Percentiles rank a stretch among this genome's conserved stretches.
Evolutionary conservation across 2,888 invertebrate genomes (phyloP).

Genomic region (Helicoverpa assulta): DNA sequence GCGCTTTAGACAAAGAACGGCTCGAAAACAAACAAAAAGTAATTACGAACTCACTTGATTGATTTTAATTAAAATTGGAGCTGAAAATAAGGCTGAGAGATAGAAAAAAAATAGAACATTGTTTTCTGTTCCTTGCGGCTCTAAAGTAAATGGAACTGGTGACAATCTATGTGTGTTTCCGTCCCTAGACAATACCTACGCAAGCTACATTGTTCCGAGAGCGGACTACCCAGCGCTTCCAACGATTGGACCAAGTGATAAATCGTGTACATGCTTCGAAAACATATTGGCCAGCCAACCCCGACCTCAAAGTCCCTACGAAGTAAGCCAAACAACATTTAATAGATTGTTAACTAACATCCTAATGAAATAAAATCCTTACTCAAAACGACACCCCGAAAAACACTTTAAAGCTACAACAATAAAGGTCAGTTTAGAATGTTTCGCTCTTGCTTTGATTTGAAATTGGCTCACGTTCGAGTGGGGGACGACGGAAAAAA

Average conservation of each 20-base stretch:
- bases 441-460: slow-evolving; percentile 43
- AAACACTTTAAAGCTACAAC: slow-evolving; percentile 13
- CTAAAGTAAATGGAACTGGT: slow-evolving; percentile 24
- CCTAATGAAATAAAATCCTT: slow-evolving; percentile 58
- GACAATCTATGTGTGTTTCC: slow-evolving; percentile 34
- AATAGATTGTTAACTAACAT: slow-evolving; percentile 60
- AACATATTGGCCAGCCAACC: slow-evolving; percentile 38
- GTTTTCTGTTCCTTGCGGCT: neutral
- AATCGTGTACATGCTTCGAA: slow-evolving; percentile 45
- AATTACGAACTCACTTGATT: slow-evolving; percentile 40
- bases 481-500: slow-evolving; percentile 58
- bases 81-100: neutral
- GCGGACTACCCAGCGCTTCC: slow-evolving; percentile 19
- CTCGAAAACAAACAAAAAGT: slow-evolving; percentile 28
- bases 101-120: neutral
- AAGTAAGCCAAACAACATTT: slow-evolving; percentile 59
- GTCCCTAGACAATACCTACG: slow-evolving; percentile 29
- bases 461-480: slow-evolving; percentile 65
- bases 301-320: slow-evolving; percentile 34
- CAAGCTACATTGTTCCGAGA: slow-evolving; percentile 19
- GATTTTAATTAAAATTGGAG: slow-evolving; percentile 21
- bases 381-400: slow-evolving; percentile 20
- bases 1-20: slow-evolving; percentile 25
- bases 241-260: slow-evolving; percentile 40
- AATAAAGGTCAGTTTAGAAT: slow-evolving; percentile 50